Percentiles rank a stretch among this genome's conserved stretches.
These are phyloP conservation scores for Tachuris rubrigastra DNA, from an alignment of 2,113 vertebrate genomes.

Conservation along the genomic window DNA sequence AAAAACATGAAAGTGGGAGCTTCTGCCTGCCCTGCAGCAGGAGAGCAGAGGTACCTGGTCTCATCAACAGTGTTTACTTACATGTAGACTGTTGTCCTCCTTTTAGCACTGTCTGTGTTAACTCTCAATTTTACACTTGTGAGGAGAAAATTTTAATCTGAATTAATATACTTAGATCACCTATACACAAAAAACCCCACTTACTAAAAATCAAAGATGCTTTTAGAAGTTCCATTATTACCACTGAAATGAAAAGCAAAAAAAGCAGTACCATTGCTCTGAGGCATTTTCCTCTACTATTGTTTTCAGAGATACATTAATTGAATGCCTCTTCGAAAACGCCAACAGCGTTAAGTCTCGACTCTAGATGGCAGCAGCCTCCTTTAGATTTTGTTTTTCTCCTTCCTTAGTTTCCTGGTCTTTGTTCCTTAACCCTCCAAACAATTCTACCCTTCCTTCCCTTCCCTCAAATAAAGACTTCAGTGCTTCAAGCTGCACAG, in stretches of 20 bases:
- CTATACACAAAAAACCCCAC: not conserved
- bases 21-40: not conserved
- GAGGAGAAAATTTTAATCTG: not conserved
- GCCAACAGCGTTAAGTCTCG: not conserved
- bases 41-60: not conserved
- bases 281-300: not conserved
- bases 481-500: not conserved
- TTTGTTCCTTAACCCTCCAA: slow-evolving; percentile 66
- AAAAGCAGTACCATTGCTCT: not conserved
- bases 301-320: not conserved
- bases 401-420: not conserved
- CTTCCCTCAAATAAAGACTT: slow-evolving; percentile 57
- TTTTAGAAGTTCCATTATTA: not conserved
- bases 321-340: not conserved
- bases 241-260: not conserved
- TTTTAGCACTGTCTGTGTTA: not conserved
- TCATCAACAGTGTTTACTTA: not conserved
- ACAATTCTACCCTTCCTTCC: slow-evolving; percentile 41
- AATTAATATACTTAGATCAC: not conserved
- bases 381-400: not conserved
- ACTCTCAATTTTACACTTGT: not conserved
- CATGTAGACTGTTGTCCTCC: not conserved
- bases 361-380: slow-evolving; percentile 76
- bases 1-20: rapidly evolving
- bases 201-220: not conserved